Evolutionary conservation across 2,888 invertebrate genomes (phyloP), one percentile per base, ranked within the genome.

Genomic region (Parelbella ahira): DNA sequence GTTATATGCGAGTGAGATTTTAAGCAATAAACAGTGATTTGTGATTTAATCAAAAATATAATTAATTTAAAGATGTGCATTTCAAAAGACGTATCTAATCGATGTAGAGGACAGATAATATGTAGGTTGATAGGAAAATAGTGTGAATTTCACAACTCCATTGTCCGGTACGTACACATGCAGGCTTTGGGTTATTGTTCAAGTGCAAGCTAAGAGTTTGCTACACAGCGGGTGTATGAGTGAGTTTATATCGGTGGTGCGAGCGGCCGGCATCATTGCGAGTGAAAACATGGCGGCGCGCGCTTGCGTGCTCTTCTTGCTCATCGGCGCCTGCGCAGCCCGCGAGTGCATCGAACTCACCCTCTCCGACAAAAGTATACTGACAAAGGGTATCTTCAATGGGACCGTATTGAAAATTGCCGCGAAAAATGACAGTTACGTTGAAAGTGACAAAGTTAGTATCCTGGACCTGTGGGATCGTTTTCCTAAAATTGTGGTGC

Each of bases 261-360:
- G 63, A 28, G 25, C 53, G 41, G 53, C 45, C 53, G 50, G 44
- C 50, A 65, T 69, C 84, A 86, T 77, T 83, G 69, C 57, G 56
- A 50, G 51, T 47, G 53, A 50, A 59, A 74, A 56, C 73, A 87
- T 86, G 86, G 80, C 67, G 56, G 54, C 70, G 82, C 82, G 81
- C 78, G 75, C 80, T 56, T 77, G 86, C 79, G 66, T 78, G 48
- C 53, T 82, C 8, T 58, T 65, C 37, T 56, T 58, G 44, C 49
- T 68, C 48, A 48, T 64, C 46, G 49, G 66, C 51, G 58, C 62
- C 42, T 53, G 58, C 60, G 64, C 63, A 13, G 45, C 61, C 56
- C 81, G 80, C 60, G 86, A 86, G 45, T 87, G 86, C 54, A 71
- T 86, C 44, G 83, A 83, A 60, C 68, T 87, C 4, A 87, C 82